Base-by-base conservation (phyloP, 2,797 vertebrate species). In the Danio jaintianensis region DNA sequence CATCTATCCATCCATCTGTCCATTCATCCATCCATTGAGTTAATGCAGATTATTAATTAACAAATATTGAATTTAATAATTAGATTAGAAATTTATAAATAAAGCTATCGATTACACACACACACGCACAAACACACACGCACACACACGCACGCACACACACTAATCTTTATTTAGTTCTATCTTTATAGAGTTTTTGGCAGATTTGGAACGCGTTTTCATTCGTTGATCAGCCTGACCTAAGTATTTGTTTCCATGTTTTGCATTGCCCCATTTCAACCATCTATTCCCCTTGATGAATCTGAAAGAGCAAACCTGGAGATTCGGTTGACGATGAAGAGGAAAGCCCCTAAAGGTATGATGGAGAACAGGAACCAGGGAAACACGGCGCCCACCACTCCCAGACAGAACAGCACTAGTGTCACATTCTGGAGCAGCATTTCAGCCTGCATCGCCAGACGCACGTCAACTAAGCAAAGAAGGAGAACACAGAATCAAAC, bases 301-400 rank as follows among this genome's bases (percentile, higher is more conserved):
- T 42, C 10, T 38, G 15, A 20, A 0, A 56, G 45, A 48, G 72
- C 92, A 91, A 82, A 96, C 95, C 94, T 95, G 90, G 93, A 93
- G 81, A 94, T 88, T 58, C 88, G 91, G 81, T 94, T 94, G 84
- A 95, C 83, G 20, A 94, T 7, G 80, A 61, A 93, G 85, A 96
- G 94, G 82, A 95, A 92, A 50, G 50, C 85, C 79, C 90, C 90
- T 36, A 96, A 83, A 6, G 95, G 95, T 64, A 95, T 15, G 80
- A 95, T 90, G 78, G 92, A 93, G 72, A 95, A 64, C 78, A 95
- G 91, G 87, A 96, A 95, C 94, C 94, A 95, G 4, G 95, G 95
- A 82, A 96, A 96, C 83, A 96, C 88, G 1, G 90, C 79, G 78
- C 92, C 86, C 52, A 96, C 91, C 89, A 94, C 91, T 53, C 85